phyloP scores from a whole-genome alignment of 2,797 vertebrate species.

The Coccyzus lansbergi region DNA sequence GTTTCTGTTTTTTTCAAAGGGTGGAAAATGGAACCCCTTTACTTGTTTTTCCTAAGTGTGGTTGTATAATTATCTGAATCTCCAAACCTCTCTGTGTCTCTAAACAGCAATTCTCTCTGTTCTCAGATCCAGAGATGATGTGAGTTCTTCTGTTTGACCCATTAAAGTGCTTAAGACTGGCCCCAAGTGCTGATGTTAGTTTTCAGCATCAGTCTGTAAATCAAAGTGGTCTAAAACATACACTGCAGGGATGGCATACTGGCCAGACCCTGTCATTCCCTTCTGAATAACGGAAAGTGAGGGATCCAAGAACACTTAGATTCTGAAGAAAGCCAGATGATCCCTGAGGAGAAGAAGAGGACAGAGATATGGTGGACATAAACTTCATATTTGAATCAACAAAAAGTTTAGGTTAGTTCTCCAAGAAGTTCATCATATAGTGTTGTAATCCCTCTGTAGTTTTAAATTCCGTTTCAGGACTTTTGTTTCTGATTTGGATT shows the following conservation, averaged over 20 bases:
- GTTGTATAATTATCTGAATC: neutral
- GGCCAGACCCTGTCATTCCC: neutral
- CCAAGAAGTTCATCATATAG: neutral
- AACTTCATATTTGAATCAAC: neutral
- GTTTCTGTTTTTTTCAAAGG: neutral
- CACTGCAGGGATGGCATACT: neutral
- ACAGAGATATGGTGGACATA: neutral
- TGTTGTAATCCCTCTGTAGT: neutral
- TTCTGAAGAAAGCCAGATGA: neutral
- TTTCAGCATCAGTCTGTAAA: slow-evolving; percentile 18
- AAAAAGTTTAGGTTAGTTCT: neutral
- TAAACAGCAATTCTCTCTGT: neutral
- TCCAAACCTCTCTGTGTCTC: neutral
- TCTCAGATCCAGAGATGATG: neutral
- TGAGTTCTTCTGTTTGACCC: neutral
- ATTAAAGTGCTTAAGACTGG: neutral
- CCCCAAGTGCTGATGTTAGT: neutral
- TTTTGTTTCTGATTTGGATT: neutral
- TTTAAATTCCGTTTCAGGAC: neutral
- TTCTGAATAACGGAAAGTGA: neutral
- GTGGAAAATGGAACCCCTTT: neutral
- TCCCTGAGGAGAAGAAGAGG: neutral
- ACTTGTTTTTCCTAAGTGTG: neutral
- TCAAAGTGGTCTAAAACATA: neutral
- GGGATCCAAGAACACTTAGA: neutral